These are phyloP conservation scores for Spatulosminthurus flaviceps DNA, from an alignment of 2,888 invertebrate species.

Conservation along the genomic window DNA sequence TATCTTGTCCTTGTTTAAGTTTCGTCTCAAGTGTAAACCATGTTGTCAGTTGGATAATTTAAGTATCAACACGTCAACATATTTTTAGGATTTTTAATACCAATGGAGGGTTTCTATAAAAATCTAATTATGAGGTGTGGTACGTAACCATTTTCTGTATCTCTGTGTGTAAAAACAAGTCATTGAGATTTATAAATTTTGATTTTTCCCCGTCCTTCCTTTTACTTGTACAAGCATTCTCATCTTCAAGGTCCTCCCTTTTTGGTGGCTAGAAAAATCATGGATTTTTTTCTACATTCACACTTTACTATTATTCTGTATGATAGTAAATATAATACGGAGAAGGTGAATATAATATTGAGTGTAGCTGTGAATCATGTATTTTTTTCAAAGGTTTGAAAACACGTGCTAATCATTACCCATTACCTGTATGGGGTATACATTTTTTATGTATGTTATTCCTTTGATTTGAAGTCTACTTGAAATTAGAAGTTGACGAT, in stretches of 20 bases:
- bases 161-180: slow-evolving; percentile 2
- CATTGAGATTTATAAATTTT: background rate
- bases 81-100: background rate
- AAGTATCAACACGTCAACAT: slow-evolving; percentile 7
- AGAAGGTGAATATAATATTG: no score
- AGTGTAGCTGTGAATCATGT: no score
- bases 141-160: no score
- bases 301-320: background rate
- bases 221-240: background rate
- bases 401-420: no score
- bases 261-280: background rate
- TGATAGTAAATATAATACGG: no score
- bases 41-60: slow-evolving; percentile 1
- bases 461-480: no score
- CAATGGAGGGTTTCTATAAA: background rate
- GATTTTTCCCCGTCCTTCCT: background rate
- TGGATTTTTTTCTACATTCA: background rate
- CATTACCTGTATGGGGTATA: no score
- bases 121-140: background rate
- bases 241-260: background rate
- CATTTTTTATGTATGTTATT: no score
- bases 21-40: background rate
- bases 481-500: no score
- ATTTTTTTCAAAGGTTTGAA: no score
- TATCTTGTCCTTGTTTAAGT: background rate